Base-by-base conservation (phyloP, 2,888 invertebrate genomes). In the Allacma fusca region DNA sequence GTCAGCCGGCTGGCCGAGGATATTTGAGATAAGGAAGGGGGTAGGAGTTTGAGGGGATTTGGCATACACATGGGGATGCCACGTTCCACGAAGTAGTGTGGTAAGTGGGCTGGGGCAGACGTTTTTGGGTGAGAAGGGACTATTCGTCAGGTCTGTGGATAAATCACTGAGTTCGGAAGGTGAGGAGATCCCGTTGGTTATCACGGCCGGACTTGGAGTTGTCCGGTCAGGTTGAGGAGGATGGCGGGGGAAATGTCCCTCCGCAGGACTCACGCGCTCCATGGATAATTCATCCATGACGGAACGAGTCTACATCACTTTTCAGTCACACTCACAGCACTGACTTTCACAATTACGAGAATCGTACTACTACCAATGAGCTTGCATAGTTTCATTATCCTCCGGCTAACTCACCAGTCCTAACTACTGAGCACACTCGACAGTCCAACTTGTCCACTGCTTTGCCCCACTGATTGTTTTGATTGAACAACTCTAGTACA, bases 11-110 rank as follows among this genome's bases (percentile, higher is more conserved):
- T 59, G 67, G 5, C 94, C 95, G 84, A 97, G 89, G 83, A 96
- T 96, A 86, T 96, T 93, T 82, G 93, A 92, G 85, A 97, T 96
- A 59, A 92, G 91, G 87, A 95, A 94, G 4, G 95, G 93, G 0
- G 96, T 96, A 0, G 94, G 94, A 76, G 90, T 90, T 84, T 91
- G 91, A 13, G 94, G 94, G 16, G 94, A 92, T 84, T 92, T 92
- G 1, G 91, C 92, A 86, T 96, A 96, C 26, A 95, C 93, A 87
- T 96, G 96, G 44, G 94, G 93, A 88, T 95, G 96, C 95, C 96
- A 96, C 57, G 93, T 86, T 77, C 86, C 83, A 12, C 79, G 81
- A 19, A 68, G 34, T 23, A 70, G 69, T 23, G 24, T 64, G 21
- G 71, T 40, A 5, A 75, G 74, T 16, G 79, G 81, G 69, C 75